Evolutionary conservation across 2,113 vertebrate species (phyloP), one percentile per base, ranked within the genome.

Genomic region (Panthera uncia): DNA sequence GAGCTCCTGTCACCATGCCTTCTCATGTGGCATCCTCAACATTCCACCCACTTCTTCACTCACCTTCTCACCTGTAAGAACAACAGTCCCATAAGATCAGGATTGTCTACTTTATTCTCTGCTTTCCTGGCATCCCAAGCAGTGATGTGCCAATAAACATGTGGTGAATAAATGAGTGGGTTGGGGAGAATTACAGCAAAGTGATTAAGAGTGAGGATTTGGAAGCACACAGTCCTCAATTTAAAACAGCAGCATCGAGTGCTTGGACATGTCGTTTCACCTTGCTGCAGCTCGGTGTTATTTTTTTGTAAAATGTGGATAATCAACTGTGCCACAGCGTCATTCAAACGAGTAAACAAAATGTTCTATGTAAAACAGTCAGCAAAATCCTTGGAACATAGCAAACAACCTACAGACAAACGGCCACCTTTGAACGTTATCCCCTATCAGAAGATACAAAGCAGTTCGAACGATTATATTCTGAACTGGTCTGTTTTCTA

Each of bases 401-500:
- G 52, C 10, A 76, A 95, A 29, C 21, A 69, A 31, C 23, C 29
- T 91, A 45, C 5, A 76, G 94, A 73, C 71, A 14, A 91, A 48
- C 55, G 41, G 1, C 4, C 25, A 95, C 36, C 41, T 82, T 79
- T 79, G 57, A 61, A 82, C 14, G 14, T 61, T 80, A 66, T 55
- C 38, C 38, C 38, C 84, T n/a, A 14, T 45, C 80, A 91, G 78
- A 83, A 96, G 23, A n/a, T 19, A 52, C 7, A 95, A 78, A 88
- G 48, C 21, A 11, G 1, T 61, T 97, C 55, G 38, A 78, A 45
- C 23, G 4, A 10, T 38, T 45, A 81, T 31, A 88, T 89, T 85
- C 31, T 41, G 69, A 97, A 71, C 57, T 76, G 21, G 19, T 29
- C 25, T 29, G 79, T 79, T 82, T 92, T 89, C 87, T 89, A 84